Conservation (phyloP, 2,797 vertebrate species). For the Sebastes hopkinsi region DNA sequence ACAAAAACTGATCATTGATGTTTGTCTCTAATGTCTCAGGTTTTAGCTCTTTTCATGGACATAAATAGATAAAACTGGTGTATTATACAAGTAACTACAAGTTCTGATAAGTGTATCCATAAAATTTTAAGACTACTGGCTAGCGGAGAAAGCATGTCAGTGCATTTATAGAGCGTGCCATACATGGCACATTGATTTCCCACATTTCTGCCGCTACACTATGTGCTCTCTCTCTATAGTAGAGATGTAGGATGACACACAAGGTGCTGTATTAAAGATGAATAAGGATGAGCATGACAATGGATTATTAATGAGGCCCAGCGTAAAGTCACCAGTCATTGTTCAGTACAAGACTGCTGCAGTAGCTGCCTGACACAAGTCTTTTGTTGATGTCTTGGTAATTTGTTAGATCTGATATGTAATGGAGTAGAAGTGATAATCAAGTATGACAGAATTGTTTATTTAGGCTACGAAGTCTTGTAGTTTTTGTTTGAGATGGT, state of each 20-base stretch:
- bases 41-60: neutral
- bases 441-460: conserved; percentile 10
- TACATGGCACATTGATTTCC: conserved; percentile 37
- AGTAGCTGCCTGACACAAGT: conserved; percentile 3
- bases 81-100: neutral
- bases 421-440: neutral
- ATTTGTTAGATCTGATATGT: conserved; percentile 13
- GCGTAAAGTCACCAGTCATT: conserved; percentile 42
- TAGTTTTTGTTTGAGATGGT: neutral
- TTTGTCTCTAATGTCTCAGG: neutral
- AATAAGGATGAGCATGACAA: conserved; percentile 44
- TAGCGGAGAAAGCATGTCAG: conserved; percentile 10
- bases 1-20: neutral
- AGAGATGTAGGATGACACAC: conserved; percentile 13
- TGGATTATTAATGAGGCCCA: conserved; percentile 65
- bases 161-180: conserved; percentile 9
- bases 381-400: neutral
- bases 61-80: neutral
- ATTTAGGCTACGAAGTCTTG: neutral
- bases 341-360: neutral
- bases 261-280: conserved; percentile 53
- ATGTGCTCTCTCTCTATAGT: conserved; percentile 6
- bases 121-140: conserved; percentile 19
- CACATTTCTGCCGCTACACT: conserved; percentile 23
- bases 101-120: conserved; percentile 6